These are phyloP conservation scores for Notothenia rossii DNA, from an alignment of 2,113 vertebrate species.

Conservation along the genomic window DNA sequence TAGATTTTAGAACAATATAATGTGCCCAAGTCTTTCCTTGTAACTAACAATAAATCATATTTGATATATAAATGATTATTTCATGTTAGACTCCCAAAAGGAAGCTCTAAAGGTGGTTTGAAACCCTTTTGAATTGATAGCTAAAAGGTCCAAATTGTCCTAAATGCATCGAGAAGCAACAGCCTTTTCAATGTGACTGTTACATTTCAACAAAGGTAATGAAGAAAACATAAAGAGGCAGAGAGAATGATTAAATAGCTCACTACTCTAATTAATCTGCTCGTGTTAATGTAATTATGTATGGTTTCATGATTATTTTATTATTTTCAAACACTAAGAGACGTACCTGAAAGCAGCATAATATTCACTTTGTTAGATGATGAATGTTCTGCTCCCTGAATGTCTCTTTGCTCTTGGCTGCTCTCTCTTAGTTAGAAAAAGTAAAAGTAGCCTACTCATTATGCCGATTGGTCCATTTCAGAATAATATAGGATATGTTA, in stretches of 20 bases:
- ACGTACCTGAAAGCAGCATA: neutral
- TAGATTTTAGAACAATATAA: neutral
- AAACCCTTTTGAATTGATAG: neutral
- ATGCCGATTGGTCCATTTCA: too few species aligned
- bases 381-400: neutral
- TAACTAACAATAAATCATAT: too few species aligned
- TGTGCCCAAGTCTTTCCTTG: neutral
- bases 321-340: too few species aligned
- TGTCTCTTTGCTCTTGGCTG: neutral
- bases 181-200: neutral
- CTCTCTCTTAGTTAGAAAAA: too few species aligned
- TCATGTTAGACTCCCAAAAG: neutral
- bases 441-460: too few species aligned
- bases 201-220: neutral
- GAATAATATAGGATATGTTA: too few species aligned
- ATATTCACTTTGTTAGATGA: neutral
- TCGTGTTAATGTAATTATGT: neutral
- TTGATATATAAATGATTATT: neutral
- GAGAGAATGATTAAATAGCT: too few species aligned
- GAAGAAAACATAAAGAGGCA: neutral
- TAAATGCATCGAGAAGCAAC: neutral
- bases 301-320: neutral
- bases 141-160: too few species aligned
- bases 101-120: neutral
- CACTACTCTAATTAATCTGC: too few species aligned